Base-by-base conservation (phyloP, 2,888 invertebrate genomes). In the Chydorus sphaericus region DNA sequence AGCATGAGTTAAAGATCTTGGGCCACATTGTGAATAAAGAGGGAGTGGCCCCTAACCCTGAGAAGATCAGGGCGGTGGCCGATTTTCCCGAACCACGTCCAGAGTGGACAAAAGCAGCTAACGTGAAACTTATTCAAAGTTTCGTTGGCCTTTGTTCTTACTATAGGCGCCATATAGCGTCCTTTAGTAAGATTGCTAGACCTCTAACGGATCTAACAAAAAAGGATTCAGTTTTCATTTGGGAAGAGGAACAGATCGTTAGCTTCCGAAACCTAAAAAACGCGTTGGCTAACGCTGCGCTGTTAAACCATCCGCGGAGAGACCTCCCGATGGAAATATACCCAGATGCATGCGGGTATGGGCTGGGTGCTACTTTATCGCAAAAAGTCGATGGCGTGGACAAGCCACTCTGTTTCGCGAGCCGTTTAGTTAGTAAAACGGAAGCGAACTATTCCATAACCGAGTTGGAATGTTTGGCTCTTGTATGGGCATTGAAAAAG, bases 91-190 rank as follows among this genome's bases (percentile, higher is more conserved):
- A 23, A 2, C 61, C 60, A 2, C 44, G 23, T 2, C 4, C 6
- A 8, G 44, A 20, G 16, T 20, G 1, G 18, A 10, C 10, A 20
- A 8, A n/a, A 16, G 38, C 20, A 16, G 54, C n/a, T 2, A 58
- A 54, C 14, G 31, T 53, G 2, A 58, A 57, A 38, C 28, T 44
- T 7, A 23, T 59, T 8, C 49, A 55, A 18, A 28, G 49, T 10
- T 61, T 60, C 33, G 20, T 60, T 2, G 57, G 58, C 2, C 33
- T 60, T 8, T 31, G 49, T 26, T 58, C 58, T 14, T 63, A 60
- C 51, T 63, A 61, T 23, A 50, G 60, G 2, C 53, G 59, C 23
- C 62, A 60, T 26, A 58, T 63, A 4, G 30, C 36, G 8, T 30
- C 56, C 8, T 59, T 61, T 53, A 44, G 60, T 10, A 23, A 29